Conservation (phyloP, 2,113 vertebrate species). For the Xenotilapia flavipinnis region DNA sequence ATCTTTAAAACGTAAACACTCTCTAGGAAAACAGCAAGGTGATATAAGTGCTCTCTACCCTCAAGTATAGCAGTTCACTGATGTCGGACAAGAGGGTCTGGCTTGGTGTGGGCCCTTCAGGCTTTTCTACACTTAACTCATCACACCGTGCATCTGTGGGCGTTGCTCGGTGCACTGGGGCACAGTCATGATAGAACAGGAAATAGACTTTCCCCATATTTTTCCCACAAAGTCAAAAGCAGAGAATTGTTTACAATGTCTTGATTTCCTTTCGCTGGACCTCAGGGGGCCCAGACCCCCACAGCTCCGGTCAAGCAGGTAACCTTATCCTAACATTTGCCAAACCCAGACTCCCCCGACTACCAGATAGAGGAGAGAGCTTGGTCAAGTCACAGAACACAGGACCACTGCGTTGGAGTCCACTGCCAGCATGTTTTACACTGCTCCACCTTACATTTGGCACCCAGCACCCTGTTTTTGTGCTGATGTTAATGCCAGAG, state of each 20-base stretch:
- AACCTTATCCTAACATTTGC: background rate
- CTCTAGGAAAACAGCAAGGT: background rate
- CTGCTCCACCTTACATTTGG: background rate
- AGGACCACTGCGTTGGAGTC: background rate
- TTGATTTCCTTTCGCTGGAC: background rate
- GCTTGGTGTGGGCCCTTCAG: accelerated
- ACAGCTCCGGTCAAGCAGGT: background rate
- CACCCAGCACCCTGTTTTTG: background rate
- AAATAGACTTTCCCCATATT: background rate
- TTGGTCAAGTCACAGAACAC: background rate
- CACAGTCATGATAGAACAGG: background rate
- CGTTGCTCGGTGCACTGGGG: background rate
- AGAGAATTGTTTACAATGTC: background rate
- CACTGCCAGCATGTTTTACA: background rate
- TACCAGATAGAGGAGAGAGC: background rate
- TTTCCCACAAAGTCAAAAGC: background rate
- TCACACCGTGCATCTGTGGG: background rate
- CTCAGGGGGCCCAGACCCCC: background rate
- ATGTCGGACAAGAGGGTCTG: background rate
- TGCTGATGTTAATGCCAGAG: background rate
- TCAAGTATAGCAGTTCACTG: background rate
- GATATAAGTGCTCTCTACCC: background rate
- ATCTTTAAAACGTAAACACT: background rate
- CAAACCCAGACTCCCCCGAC: background rate
- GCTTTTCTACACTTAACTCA: background rate